Conservation (phyloP, 2,797 vertebrate species). For the Sebastes umbrosus region DNA sequence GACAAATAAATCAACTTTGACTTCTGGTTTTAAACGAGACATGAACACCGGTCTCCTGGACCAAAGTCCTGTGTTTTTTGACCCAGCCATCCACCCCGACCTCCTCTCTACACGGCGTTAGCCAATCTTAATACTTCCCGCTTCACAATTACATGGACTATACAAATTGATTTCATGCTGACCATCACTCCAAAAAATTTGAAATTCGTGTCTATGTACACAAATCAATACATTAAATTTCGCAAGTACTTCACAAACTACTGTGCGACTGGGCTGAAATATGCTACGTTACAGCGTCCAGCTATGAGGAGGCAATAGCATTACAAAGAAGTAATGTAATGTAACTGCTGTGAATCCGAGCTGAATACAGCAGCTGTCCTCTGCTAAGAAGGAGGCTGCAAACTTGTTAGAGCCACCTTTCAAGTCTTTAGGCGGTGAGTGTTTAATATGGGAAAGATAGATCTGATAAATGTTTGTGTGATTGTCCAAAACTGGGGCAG, state of each 20-base stretch:
- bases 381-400: not conserved
- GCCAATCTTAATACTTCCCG: no score
- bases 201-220: no score
- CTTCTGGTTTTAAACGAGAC: fast-evolving
- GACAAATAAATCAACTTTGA: no score
- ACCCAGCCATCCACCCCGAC: no score
- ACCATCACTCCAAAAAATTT: no score
- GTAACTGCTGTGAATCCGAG: not conserved
- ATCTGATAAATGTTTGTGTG: not conserved
- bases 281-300: not conserved
- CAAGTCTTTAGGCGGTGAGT: not conserved
- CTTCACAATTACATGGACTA: fast-evolving
- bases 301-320: not conserved
- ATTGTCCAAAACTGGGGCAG: not conserved
- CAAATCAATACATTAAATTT: fast-evolving
- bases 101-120: no score
- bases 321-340: not conserved
- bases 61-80: no score
- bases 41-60: no score
- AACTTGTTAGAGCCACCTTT: not conserved
- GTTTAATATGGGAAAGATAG: not conserved
- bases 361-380: not conserved
- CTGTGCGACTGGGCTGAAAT: no score
- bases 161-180: no score
- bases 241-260: no score